Conservation (phyloP, 2,888 invertebrate species). For the Amphimallon solstitiale region DNA sequence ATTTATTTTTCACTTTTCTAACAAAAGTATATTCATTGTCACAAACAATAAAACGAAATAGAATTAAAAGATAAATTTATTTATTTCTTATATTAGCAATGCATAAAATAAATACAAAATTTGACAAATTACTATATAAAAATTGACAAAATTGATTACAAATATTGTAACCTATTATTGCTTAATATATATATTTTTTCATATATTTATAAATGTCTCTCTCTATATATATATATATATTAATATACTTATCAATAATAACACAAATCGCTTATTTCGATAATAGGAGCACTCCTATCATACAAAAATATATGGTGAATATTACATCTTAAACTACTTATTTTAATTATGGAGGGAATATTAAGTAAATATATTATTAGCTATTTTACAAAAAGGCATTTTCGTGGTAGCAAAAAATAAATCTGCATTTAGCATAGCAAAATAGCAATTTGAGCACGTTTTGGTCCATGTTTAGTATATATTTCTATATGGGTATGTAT, state of each 20-base stretch:
- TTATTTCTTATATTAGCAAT: slow-evolving; percentile 57
- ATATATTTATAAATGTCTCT: slow-evolving; percentile 44
- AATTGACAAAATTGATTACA: slow-evolving; percentile 59
- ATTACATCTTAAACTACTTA: slow-evolving; percentile 54
- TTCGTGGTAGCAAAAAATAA: slow-evolving; percentile 52
- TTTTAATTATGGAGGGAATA: slow-evolving; percentile 61
- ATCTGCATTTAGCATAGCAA: slow-evolving; percentile 47
- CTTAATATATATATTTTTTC: slow-evolving; percentile 47
- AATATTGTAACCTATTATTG: slow-evolving; percentile 61
- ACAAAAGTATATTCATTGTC: too few relatives aligned
- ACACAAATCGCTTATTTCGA: slow-evolving; percentile 64
- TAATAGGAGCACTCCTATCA: slow-evolving; percentile 56
- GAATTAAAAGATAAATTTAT: slow-evolving; percentile 34
- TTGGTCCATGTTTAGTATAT: slow-evolving; percentile 51
- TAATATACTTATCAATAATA: slow-evolving; percentile 62
- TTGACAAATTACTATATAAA: slow-evolving; percentile 60
- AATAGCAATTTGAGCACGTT: slow-evolving; percentile 52
- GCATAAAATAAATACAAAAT: slow-evolving; percentile 64
- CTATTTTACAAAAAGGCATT: slow-evolving; percentile 51
- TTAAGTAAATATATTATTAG: slow-evolving; percentile 46
- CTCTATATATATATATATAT: slow-evolving; percentile 50
- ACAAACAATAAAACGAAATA: slow-evolving; percentile 1
- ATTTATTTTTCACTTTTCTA: too few relatives aligned
- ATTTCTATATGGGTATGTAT: slow-evolving; percentile 38
- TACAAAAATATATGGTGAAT: slow-evolving; percentile 53